Percentiles rank a stretch among this genome's conserved stretches.
phyloP scores from a whole-genome alignment of 2,113 vertebrate genomes.

The Hypanus sabinus region DNA sequence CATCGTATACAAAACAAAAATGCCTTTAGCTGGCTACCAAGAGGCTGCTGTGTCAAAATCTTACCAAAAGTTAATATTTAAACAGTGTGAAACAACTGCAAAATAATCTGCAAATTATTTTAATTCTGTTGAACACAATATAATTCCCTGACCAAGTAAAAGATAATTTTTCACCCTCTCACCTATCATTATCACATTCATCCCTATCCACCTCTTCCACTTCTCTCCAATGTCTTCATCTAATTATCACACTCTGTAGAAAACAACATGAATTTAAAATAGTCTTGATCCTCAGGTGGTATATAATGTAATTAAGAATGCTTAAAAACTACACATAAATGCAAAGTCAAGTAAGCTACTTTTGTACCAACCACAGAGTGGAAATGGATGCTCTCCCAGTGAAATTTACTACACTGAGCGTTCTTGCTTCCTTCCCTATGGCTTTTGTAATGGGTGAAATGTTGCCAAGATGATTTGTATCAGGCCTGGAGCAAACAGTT shows the following conservation, averaged over 20 bases:
- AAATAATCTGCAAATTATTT: not conserved
- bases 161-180: not conserved
- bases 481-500: not conserved
- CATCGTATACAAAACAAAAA: no score
- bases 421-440: not conserved
- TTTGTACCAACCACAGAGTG: not conserved
- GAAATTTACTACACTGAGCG: not conserved
- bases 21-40: no score
- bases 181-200: not conserved
- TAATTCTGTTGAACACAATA: not conserved
- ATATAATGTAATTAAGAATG: not conserved
- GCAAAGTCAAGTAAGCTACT: not conserved
- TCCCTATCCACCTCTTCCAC: no score
- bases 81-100: not conserved
- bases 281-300: not conserved
- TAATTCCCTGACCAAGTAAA: not conserved
- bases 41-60: no score
- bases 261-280: not conserved
- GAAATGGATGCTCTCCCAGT: not conserved
- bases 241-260: not conserved
- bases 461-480: not conserved
- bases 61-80: no score
- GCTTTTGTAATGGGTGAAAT: not conserved
- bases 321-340: not conserved
- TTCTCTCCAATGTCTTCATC: not conserved